Evolutionary conservation across 2,888 invertebrate genomes (phyloP).

Genomic region (Petrolisthes manimaculis): DNA sequence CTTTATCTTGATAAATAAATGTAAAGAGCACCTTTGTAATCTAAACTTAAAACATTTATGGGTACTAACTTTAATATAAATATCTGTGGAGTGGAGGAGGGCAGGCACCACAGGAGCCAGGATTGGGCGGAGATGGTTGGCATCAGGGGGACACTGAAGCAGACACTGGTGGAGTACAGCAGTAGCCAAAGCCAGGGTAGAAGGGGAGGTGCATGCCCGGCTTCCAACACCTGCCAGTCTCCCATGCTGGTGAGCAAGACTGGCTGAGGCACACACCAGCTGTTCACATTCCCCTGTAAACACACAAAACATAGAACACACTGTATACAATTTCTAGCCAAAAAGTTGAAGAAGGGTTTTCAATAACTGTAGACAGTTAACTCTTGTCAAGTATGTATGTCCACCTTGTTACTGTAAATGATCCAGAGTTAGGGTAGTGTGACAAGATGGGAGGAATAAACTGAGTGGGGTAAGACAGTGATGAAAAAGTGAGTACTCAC

Average conservation of each 20-base stretch:
- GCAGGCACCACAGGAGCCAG: slow-evolving; percentile 35
- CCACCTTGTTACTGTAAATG: no score
- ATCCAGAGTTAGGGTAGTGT: no score
- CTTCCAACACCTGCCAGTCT: slow-evolving; percentile 42
- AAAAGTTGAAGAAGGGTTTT: background rate
- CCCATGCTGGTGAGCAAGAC: slow-evolving; percentile 60
- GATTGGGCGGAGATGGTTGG: slow-evolving; percentile 11
- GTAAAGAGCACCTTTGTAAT: no score
- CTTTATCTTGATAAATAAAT: no score
- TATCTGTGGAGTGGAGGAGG: slow-evolving; percentile 45
- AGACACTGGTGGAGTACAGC: slow-evolving; percentile 47
- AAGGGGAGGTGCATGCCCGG: slow-evolving; percentile 31
- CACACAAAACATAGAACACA: background rate
- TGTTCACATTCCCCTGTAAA: slow-evolving; percentile 30
- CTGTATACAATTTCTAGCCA: background rate
- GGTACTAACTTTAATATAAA: slow-evolving; percentile 40
- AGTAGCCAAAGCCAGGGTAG: slow-evolving; percentile 41
- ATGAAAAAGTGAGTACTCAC: background rate
- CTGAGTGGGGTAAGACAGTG: no score
- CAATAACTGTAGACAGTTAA: no score
- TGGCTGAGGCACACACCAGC: slow-evolving; percentile 36
- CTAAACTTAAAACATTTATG: background rate
- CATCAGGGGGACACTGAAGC: slow-evolving; percentile 39
- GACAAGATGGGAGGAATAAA: no score
- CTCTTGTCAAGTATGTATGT: no score